These are phyloP conservation scores for Heliconius ismenius DNA, from an alignment of 2,888 invertebrate genomes.

Conservation along the genomic window DNA sequence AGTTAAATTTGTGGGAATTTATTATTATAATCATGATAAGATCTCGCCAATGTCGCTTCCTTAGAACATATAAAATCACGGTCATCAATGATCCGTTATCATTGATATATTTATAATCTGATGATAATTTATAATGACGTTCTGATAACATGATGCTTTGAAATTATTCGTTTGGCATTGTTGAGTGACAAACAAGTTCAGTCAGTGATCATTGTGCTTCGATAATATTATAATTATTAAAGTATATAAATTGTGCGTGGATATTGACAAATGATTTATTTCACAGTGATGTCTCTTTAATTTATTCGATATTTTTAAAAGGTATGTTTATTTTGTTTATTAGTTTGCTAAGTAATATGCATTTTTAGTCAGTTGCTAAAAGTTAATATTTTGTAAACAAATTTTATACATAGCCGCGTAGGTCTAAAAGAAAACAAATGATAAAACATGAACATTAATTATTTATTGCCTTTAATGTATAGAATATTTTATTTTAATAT, in stretches of 20 bases:
- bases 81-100: slow-evolving; percentile 46
- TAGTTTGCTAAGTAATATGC: background rate
- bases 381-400: background rate
- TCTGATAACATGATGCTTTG: slow-evolving; percentile 44
- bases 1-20: slow-evolving; percentile 13
- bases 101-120: slow-evolving; percentile 45
- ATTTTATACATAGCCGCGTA: background rate
- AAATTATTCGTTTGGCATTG: slow-evolving; percentile 42
- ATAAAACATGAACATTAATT: background rate
- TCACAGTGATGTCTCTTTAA: slow-evolving; percentile 14
- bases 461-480: too few species aligned
- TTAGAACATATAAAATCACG: slow-evolving; percentile 51
- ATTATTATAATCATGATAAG: slow-evolving; percentile 42
- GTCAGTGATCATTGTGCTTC: slow-evolving; percentile 34
- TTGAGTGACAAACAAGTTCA: slow-evolving; percentile 38
- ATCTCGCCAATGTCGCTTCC: slow-evolving; percentile 46
- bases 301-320: background rate
- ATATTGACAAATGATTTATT: slow-evolving; percentile 15
- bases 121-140: slow-evolving; percentile 49
- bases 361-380: background rate
- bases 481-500: background rate
- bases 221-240: background rate
- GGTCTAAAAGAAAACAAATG: background rate
- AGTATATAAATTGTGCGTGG: slow-evolving; percentile 24
- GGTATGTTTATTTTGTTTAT: slow-evolving; percentile 8